Evolutionary conservation across 2,888 invertebrate species (phyloP).

Genomic region (Latrodectus hesperus): DNA sequence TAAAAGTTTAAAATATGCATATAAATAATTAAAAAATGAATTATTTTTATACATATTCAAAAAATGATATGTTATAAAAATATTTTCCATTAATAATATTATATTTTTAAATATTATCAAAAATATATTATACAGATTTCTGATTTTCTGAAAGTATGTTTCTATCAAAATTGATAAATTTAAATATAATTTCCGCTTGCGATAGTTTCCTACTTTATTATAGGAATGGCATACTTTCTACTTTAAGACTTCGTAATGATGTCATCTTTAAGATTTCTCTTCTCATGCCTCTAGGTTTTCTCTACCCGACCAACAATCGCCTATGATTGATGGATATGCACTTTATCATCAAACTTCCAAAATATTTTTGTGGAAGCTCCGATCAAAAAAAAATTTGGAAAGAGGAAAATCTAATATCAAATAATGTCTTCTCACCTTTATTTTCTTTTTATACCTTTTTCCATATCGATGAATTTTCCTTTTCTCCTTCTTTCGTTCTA

Average conservation of each 20-base stretch:
- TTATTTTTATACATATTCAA: no score
- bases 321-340: slow-evolving; percentile 60
- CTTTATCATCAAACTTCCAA: slow-evolving; percentile 56
- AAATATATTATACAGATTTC: no score
- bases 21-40: no score
- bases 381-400: slow-evolving; percentile 50
- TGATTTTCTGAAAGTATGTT: no score
- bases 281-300: slow-evolving; percentile 31
- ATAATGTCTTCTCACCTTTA: slow-evolving; percentile 38
- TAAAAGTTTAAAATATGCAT: no score
- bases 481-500: background rate
- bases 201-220: slow-evolving; percentile 3
- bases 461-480: slow-evolving; percentile 18
- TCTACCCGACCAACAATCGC: slow-evolving; percentile 43
- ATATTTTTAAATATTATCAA: no score
- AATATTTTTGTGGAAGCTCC: slow-evolving; percentile 15
- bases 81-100: no score
- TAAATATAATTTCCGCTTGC: slow-evolving; percentile 4
- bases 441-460: slow-evolving; percentile 35
- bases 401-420: slow-evolving; percentile 47
- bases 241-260: slow-evolving; percentile 38
- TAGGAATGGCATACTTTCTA: slow-evolving; percentile 9
- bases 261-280: slow-evolving; percentile 34
- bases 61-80: no score
- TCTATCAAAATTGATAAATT: no score